Evolutionary conservation across 1,140 invertebrate genomes (phyloP).

Genomic region (Cydia strobilella): DNA sequence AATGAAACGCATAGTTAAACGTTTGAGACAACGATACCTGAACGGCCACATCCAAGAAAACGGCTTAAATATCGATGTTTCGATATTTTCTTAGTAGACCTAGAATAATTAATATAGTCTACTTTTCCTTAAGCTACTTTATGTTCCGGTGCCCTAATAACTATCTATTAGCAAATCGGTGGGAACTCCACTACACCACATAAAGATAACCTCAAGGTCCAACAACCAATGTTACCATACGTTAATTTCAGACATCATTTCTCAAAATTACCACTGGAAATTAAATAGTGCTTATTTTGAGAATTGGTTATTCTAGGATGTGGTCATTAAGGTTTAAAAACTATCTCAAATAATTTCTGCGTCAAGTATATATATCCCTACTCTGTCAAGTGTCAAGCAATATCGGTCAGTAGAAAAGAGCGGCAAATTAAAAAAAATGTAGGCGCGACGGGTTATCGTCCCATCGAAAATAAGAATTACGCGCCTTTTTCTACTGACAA

Average conservation of each 20-base stretch:
- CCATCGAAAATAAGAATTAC: too few relatives aligned
- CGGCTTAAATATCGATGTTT: slow-evolving; percentile 11
- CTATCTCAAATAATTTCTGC: neutral
- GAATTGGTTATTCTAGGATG: neutral
- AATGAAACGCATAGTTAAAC: neutral
- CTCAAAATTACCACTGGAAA: neutral
- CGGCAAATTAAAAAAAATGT: too few relatives aligned
- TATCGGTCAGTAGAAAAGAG: too few relatives aligned
- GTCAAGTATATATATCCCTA: too few relatives aligned
- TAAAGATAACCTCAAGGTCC: slow-evolving; percentile 2
- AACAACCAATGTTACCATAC: neutral
- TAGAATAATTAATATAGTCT: neutral
- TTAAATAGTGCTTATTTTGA: neutral
- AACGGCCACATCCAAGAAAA: neutral
- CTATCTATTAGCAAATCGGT: slow-evolving; percentile 18
- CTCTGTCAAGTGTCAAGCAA: too few relatives aligned
- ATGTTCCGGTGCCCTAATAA: slow-evolving; percentile 1
- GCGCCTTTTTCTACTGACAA: too few relatives aligned
- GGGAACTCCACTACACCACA: neutral
- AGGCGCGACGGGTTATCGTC: too few relatives aligned
- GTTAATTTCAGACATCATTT: neutral
- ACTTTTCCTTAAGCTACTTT: neutral
- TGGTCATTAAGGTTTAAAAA: slow-evolving; percentile 5
- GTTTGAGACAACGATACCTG: neutral
- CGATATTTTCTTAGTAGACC: slow-evolving; percentile 14